These are phyloP conservation scores for Heliconius sara DNA, from an alignment of 2,888 invertebrate species.

Conservation along the genomic window DNA sequence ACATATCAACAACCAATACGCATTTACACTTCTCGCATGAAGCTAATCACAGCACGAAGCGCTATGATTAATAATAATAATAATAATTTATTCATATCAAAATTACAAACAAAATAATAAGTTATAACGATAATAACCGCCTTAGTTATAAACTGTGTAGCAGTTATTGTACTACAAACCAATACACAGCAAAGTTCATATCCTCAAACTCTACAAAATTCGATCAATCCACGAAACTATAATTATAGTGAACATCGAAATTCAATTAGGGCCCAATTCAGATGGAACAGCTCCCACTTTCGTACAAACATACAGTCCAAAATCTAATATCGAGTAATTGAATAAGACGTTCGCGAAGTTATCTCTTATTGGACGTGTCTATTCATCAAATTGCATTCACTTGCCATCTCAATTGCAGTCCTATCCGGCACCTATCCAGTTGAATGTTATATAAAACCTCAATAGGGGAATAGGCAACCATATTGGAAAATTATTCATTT, in stretches of 20 bases:
- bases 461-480: neutral
- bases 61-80: too few species aligned
- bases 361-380: neutral
- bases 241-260: neutral
- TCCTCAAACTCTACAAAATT: neutral
- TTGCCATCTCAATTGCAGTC: neutral
- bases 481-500: slow-evolving; percentile 31
- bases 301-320: neutral
- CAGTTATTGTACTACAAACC: neutral
- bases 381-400: neutral
- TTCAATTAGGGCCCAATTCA: neutral
- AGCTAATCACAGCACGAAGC: neutral
- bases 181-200: too few species aligned
- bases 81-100: too few species aligned
- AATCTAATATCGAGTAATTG: too few species aligned
- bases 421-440: neutral
- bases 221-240: neutral
- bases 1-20: too few species aligned
- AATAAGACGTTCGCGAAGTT: neutral
- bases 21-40: neutral
- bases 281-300: neutral
- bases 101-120: too few species aligned
- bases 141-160: too few species aligned
- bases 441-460: neutral
- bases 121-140: too few species aligned